Base-by-base conservation (phyloP, 1,140 invertebrate species). In the Leguminivora glycinivorella region DNA sequence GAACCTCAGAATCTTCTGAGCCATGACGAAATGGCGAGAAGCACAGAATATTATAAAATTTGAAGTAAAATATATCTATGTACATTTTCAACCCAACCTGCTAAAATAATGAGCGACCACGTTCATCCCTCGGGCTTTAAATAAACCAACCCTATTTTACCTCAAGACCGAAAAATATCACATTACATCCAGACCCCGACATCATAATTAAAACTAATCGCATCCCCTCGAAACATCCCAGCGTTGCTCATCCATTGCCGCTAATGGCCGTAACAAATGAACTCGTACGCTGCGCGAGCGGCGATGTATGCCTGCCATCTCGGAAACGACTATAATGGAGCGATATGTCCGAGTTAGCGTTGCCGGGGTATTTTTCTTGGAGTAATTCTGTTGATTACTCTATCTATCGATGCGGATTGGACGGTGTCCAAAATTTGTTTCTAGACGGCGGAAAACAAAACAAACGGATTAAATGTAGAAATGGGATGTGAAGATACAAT, bases 231-330 rank as follows among this genome's bases (percentile, higher is more conserved):
- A n/a, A 52, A 9, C 47, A 52, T 52, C 47, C n/a, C n/a, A 43
- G 14, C 5, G n/a, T 1, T n/a, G 4, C 14, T 17, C 40, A 7
- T 43, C 40, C 58, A 31, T 14, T 63, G 58, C 58, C 3, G 72
- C 71, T 80, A 80, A 80, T 80, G 79, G 73, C 68, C 34, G 72
- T 78, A 52, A 75, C 72, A 73, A 68, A 79, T 79, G 77, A 52
- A n/a, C 40, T 38, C 38, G 66, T 52, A 67, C 70, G 69, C 66
- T 71, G 72, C 71, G 56, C 52, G 75, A 75, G 75, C 79, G 67
- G 73, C 77, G 74, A 81, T 81, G 79, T 79, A 81, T 81, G 69
- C 56, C 69, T 58, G 52, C 67, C 77, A 78, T 81, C 73, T 70
- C 69, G 70, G 72, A 75, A 77, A 77, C 75, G 75, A 74, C 77